phyloP scores from a whole-genome alignment of 30 jellyfish, hydroid and myxozoan genomes.

The Mastigias papua region DNA sequence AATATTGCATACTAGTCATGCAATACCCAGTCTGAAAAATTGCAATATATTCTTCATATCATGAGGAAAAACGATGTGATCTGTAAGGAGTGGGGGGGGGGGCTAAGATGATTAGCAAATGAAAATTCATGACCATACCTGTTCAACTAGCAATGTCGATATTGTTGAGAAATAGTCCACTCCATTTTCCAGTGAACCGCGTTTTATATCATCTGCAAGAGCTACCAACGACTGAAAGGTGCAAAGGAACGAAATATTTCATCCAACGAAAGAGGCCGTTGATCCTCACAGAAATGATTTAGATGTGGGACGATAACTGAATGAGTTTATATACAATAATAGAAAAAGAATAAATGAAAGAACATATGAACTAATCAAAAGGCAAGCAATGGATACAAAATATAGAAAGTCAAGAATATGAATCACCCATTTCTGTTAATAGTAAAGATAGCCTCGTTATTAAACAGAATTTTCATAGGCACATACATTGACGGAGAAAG shows the following conservation, averaged over 20 bases:
- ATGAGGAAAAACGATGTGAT: not conserved
- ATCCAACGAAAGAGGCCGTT: no score
- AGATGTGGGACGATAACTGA: no score
- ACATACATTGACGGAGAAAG: no score
- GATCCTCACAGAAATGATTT: no score
- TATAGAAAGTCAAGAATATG: no score
- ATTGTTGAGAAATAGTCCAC: constrained; percentile 57
- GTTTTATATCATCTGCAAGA: constrained; percentile 43
- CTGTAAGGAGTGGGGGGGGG: not conserved
- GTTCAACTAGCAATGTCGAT: constrained; percentile 32
- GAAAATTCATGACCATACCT: constrained; percentile 23
- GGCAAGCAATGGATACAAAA: not conserved
- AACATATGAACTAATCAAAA: not conserved
- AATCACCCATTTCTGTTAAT: no score
- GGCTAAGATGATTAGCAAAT: not conserved
- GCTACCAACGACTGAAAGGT: constrained; percentile 47
- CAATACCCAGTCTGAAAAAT: no score
- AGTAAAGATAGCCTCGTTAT: no score
- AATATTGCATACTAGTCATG: no score
- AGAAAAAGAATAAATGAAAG: not conserved
- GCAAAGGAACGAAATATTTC: not conserved
- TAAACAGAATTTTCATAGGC: no score
- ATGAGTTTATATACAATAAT: no score
- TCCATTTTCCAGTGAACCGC: constrained; percentile 11
- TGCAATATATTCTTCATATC: no score